These are phyloP conservation scores for Clarias magur DNA, from an alignment of 2,113 vertebrate species.

Conservation along the genomic window DNA sequence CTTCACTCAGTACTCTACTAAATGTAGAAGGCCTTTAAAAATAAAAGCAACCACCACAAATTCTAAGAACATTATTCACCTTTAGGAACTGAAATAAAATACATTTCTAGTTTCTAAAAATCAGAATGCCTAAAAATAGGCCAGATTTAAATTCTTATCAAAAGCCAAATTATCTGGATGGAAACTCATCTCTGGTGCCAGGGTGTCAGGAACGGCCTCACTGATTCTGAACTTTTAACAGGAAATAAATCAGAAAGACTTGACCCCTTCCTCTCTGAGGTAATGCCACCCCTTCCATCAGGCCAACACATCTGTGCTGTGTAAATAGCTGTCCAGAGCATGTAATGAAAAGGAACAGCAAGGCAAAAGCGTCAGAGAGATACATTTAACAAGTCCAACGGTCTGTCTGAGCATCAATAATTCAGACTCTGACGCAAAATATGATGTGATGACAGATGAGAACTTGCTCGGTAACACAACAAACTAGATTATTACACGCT, in stretches of 20 bases:
- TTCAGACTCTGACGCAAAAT: not conserved
- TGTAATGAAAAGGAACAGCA: conserved; percentile 17
- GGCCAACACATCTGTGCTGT: conserved; percentile 29
- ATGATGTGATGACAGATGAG: conserved; percentile 18
- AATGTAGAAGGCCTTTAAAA: not conserved
- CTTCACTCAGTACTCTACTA: not conserved
- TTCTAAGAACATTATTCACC: not conserved
- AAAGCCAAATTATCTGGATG: conserved; percentile 15
- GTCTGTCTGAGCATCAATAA: not conserved
- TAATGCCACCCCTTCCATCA: conserved; percentile 13
- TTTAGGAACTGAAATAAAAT: conserved; percentile 11
- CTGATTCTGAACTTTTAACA: not conserved
- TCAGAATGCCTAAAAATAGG: not conserved
- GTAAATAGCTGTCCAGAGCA: conserved; percentile 14
- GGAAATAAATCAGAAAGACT: conserved; percentile 15
- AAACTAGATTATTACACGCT: not conserved
- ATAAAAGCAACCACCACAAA: not conserved
- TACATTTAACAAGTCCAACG: conserved; percentile 3
- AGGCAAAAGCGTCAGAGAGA: conserved; percentile 17
- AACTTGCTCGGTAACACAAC: conserved; percentile 8
- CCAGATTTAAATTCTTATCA: conserved; percentile 31
- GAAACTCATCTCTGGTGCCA: not conserved
- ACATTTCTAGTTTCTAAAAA: not conserved
- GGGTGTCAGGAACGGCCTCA: not conserved
- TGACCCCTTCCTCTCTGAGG: conserved; percentile 25